phyloP scores from a whole-genome alignment of 2,797 vertebrate species.

The Champsocephalus esox region DNA sequence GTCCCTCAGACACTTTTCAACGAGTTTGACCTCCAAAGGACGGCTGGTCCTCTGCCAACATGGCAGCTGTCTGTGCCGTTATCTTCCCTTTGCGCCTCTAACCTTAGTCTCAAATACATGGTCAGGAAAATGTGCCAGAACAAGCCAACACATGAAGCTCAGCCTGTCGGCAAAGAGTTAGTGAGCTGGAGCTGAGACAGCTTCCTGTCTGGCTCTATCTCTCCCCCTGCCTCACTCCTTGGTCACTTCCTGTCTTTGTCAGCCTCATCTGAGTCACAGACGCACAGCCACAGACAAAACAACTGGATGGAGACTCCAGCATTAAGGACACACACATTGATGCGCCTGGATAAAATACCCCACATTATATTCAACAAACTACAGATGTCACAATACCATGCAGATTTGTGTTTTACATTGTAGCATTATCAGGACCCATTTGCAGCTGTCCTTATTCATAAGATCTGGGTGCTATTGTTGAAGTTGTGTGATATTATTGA shows the following conservation, averaged over 20 bases:
- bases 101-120: constrained; percentile 45
- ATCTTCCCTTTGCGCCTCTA: constrained; percentile 21
- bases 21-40: constrained; percentile 23
- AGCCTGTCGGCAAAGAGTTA: constrained; percentile 40
- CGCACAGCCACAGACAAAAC: constrained; percentile 50
- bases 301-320: constrained; percentile 15
- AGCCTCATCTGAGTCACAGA: constrained; percentile 57
- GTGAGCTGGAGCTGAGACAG: constrained; percentile 27
- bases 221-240: constrained; percentile 41
- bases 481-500: not conserved
- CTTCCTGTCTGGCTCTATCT: constrained; percentile 63
- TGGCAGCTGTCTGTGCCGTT: not conserved
- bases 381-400: too few relatives aligned
- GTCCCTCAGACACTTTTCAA: constrained; percentile 4
- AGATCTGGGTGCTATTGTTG: not conserved
- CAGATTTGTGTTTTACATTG: too few relatives aligned
- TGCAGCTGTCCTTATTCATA: too few relatives aligned
- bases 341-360: not conserved
- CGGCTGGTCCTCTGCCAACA: constrained; percentile 7
- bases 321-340: constrained; percentile 12
- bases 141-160: constrained; percentile 29
- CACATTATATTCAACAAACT: not conserved
- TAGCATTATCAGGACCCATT: too few relatives aligned
- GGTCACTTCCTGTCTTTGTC: constrained; percentile 84
- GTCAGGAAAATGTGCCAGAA: constrained; percentile 55